Evolutionary conservation across 53 echinoderm and acorn worm genomes (phyloP).

Genomic region (Crossaster papposus): DNA sequence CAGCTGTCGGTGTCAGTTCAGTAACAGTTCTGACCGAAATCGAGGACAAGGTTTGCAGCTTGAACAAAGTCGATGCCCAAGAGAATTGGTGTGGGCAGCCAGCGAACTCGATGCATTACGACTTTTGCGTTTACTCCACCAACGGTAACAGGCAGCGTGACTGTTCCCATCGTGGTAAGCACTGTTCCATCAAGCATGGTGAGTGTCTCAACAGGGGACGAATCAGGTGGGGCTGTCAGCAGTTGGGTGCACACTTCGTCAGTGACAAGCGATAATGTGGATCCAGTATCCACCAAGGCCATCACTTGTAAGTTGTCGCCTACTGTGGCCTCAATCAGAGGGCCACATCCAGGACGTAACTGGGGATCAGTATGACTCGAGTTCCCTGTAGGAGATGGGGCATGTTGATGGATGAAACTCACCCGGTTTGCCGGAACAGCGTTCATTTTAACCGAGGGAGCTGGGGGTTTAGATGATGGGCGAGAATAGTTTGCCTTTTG

Average conservation of each 20-base stretch:
- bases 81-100: not conserved
- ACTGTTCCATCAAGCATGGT: not conserved
- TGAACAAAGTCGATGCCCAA: not conserved
- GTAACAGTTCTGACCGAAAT: not conserved
- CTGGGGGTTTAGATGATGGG: too few relatives aligned
- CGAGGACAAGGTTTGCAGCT: not conserved
- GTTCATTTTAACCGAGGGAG: too few relatives aligned
- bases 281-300: constrained; percentile 4
- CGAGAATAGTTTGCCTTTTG: too few relatives aligned
- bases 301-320: too few relatives aligned
- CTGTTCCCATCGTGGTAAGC: not conserved
- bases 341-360: too few relatives aligned
- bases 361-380: too few relatives aligned
- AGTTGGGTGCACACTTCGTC: not conserved
- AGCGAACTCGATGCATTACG: not conserved
- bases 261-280: not conserved
- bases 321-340: too few relatives aligned
- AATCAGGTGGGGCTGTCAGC: not conserved
- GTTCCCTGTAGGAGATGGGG: too few relatives aligned
- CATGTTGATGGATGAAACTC: too few relatives aligned
- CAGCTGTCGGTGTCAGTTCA: not conserved
- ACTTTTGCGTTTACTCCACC: not conserved
- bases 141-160: not conserved
- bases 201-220: not conserved
- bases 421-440: too few relatives aligned